Base-by-base conservation (phyloP, 2,113 vertebrate species). In the Otus sunia region DNA sequence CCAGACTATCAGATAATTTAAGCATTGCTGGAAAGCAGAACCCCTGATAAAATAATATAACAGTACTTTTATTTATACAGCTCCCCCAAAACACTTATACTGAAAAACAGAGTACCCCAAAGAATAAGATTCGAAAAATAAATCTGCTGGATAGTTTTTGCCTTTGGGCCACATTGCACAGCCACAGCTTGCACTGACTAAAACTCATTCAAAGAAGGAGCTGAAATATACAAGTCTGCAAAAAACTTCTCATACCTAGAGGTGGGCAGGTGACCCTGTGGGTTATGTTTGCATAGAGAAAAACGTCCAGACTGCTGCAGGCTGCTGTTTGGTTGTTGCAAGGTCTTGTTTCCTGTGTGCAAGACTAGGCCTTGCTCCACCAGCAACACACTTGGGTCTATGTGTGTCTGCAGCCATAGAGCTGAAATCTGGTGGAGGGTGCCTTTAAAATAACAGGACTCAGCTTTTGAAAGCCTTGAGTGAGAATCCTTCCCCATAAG, bases 211-310 rank as follows among this genome's bases (percentile, higher is more conserved):
- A 5, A 79, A 78, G 10, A 34, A 55, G 26, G 13, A 88, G 11
- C 7, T 37, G 52, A 68, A 86, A 63, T 25, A 8, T 59, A 32
- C 32, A 49, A 67, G 7, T 43, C 32, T 68, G 26, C 50, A 58
- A 55, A 74, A 16, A 0, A 1, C 10, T 22, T 58, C 49, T 58
- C 0, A 0, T 50, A 17, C 22, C 34, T 45, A 29, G 27, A 69
- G 32, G 17, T 32, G 36, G 10, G 12, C 41, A 45, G 15, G 14
- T 7, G 18, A 3, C 9, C 25, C 7, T 27, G 32, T 43, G 30
- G 8, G 30, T 68, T 58, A 19, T 12, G 16, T 6, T 26, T 62
- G 27, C n/a, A 22, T 11, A 9, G 1, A 30, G 8, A 0, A 1
- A 73, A 15, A 17, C 30, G 56, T 13, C 55, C 29, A 60, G 10